These are phyloP conservation scores for Rhinophrynus dorsalis DNA, from an alignment of 2,797 vertebrate species.

Conservation along the genomic window DNA sequence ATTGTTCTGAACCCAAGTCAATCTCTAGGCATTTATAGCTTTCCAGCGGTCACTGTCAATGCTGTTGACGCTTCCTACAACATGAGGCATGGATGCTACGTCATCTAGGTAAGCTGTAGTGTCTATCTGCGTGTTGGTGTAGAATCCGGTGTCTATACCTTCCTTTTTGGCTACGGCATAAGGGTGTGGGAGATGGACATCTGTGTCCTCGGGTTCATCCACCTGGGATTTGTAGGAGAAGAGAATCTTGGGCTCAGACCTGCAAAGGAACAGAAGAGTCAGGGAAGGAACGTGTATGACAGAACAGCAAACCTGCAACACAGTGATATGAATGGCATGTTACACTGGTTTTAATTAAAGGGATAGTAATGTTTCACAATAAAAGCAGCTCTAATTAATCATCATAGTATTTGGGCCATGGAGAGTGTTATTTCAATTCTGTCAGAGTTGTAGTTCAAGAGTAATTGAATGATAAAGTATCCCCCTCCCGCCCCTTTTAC, in stretches of 20 bases:
- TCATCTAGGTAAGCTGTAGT: conserved; percentile 88
- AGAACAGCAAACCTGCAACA: not conserved
- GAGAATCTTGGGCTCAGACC: conserved; percentile 96
- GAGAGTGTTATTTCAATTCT: too few species aligned
- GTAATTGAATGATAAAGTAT: too few species aligned
- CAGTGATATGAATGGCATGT: too few species aligned
- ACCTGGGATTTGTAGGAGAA: conserved; percentile 98
- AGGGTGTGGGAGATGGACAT: conserved; percentile 91
- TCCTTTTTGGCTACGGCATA: conserved; percentile 82
- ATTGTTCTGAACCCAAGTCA: conserved; percentile 2
- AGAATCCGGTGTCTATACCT: conserved; percentile 74
- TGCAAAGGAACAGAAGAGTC: conserved; percentile 53
- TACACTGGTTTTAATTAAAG: too few species aligned
- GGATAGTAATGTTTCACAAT: too few species aligned
- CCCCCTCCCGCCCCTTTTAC: too few species aligned
- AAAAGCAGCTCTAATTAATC: too few species aligned
- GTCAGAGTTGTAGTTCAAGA: too few species aligned
- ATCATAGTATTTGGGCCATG: too few species aligned
- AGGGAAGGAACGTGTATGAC: not conserved
- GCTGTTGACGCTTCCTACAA: conserved; percentile 86
- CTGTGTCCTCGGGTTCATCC: conserved; percentile 90
- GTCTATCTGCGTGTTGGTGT: conserved; percentile 94
- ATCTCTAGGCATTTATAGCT: conserved; percentile 77
- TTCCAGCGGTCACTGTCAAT: conserved; percentile 93
- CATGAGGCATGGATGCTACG: conserved; percentile 85